Percentiles rank a stretch among this genome's conserved stretches.
phyloP scores from a whole-genome alignment of 2,797 vertebrate genomes.

The Coccyzus lansbergi region DNA sequence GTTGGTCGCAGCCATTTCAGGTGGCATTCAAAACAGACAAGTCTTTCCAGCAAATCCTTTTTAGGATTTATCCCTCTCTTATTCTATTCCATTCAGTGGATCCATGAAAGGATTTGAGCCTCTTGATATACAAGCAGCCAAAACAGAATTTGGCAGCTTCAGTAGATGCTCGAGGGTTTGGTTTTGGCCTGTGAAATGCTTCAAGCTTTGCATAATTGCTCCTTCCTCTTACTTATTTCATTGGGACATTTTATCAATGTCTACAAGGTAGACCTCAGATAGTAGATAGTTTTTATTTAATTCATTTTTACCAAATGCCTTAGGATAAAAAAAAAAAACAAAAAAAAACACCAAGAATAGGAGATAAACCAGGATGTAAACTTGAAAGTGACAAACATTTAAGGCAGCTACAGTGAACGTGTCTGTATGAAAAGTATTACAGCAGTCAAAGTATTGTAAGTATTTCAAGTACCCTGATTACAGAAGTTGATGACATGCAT shows the following conservation, averaged over 20 bases:
- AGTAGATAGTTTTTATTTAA: background rate
- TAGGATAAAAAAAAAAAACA: background rate
- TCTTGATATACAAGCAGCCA: background rate
- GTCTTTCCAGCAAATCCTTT: background rate
- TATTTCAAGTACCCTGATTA: slow-evolving; percentile 57
- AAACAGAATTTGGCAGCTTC: background rate
- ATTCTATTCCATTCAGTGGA: background rate
- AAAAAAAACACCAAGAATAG: background rate
- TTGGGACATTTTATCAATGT: background rate
- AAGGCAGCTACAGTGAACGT: background rate
- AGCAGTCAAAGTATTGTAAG: slow-evolving; percentile 30
- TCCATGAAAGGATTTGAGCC: background rate
- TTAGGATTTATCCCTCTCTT: background rate
- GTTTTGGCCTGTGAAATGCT: background rate
- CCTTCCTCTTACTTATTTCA: background rate
- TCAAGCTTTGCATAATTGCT: background rate
- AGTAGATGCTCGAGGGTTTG: background rate
- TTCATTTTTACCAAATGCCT: background rate
- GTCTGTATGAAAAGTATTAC: background rate
- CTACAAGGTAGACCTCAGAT: background rate
- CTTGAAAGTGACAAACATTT: background rate
- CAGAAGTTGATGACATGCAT: slow-evolving; percentile 29
- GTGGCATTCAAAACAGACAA: background rate
- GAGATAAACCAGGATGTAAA: background rate
- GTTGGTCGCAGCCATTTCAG: background rate